Evolutionary conservation across 2,113 vertebrate species (phyloP).

Genomic region (Oryzias melastigma): DNA sequence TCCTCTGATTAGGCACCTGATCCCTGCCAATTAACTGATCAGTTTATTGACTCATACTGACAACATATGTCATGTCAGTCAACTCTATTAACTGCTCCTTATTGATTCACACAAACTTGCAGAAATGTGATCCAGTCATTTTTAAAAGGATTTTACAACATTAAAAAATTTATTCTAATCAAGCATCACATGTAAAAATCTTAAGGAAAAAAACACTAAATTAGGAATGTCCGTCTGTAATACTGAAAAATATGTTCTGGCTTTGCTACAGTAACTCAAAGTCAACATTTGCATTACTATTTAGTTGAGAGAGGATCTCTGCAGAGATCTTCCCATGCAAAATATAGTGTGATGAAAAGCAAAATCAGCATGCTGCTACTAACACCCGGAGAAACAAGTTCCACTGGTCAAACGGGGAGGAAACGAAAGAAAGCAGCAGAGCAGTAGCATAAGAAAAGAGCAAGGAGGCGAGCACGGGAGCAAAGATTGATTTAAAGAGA

Average conservation of each 20-base stretch:
- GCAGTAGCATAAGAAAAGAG: conserved; percentile 3
- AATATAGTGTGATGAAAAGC: background rate
- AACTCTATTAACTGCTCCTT: conserved; percentile 44
- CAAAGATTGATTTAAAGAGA: conserved; percentile 62
- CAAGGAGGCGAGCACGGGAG: conserved; percentile 19
- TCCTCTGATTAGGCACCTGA: conserved; percentile 57
- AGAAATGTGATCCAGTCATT: conserved; percentile 17
- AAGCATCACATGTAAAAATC: background rate
- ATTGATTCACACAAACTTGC: conserved; percentile 37
- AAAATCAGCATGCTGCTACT: conserved; percentile 4
- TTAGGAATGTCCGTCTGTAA: no score
- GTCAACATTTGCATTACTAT: background rate
- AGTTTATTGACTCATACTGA: conserved; percentile 44
- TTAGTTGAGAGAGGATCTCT: background rate
- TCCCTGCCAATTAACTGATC: conserved; percentile 35
- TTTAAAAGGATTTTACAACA: conserved; percentile 17
- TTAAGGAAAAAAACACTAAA: background rate
- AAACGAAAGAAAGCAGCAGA: conserved; percentile 14
- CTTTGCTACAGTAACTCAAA: no score
- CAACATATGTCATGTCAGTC: conserved; percentile 53
- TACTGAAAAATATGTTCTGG: no score
- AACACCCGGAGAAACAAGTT: conserved; percentile 49
- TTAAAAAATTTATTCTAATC: no score
- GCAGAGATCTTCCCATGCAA: background rate
- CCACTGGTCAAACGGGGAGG: conserved; percentile 46